A percentile compares a stretch with the other conserved stretches of the same genome.
phyloP scores from a whole-genome alignment of 2,797 vertebrate species.

The Loris lydekkerianus region DNA sequence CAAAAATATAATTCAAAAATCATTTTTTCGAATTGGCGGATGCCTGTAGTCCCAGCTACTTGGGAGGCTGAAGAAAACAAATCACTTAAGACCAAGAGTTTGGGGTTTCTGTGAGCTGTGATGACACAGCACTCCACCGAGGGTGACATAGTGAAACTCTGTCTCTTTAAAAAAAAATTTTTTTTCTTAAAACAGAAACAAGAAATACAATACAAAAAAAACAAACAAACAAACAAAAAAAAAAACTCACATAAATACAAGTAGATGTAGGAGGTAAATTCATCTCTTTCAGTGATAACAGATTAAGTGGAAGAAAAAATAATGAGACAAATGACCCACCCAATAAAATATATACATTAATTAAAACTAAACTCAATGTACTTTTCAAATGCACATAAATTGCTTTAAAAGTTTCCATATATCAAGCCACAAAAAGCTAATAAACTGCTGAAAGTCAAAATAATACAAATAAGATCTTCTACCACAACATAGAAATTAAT shows the following conservation, averaged over 20 bases:
- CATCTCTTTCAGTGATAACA: neutral
- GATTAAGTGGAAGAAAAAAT: conserved; percentile 31
- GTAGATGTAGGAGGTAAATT: neutral
- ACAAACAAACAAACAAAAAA: neutral
- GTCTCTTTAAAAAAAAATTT: neutral
- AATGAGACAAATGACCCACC: neutral
- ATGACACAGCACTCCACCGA: too few species aligned
- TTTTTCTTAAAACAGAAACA: neutral
- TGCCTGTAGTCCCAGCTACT: too few species aligned
- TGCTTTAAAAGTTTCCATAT: neutral
- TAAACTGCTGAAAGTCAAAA: conserved; percentile 38
- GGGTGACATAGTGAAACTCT: too few species aligned
- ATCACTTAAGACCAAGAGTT: too few species aligned
- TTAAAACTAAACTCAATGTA: neutral
- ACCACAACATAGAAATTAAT: conserved; percentile 6
- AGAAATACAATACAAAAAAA: conserved; percentile 12
- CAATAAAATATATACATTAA: neutral
- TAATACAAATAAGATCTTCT: neutral
- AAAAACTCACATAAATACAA: neutral
- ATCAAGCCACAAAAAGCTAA: neutral
- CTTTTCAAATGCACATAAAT: conserved; percentile 18
- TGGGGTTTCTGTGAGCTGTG: too few species aligned
- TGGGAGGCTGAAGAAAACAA: too few species aligned
- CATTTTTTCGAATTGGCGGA: too few species aligned
- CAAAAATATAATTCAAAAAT: too few species aligned